These are phyloP conservation scores for Drosophila willistoni DNA, from an alignment of 1,140 invertebrate species.

Conservation along the genomic window DNA sequence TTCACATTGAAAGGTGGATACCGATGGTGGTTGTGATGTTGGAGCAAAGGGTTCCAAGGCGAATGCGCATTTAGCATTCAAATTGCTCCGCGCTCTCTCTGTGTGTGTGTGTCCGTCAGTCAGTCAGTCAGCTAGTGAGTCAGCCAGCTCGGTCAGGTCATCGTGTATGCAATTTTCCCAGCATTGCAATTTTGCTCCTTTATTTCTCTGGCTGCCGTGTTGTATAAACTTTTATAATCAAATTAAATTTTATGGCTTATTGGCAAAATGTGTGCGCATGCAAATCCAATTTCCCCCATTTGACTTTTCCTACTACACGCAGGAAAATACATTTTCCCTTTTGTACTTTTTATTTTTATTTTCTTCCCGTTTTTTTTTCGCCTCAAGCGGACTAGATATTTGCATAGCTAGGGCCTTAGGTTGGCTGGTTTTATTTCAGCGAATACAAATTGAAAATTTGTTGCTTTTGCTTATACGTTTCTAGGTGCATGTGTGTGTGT, in stretches of 20 bases:
- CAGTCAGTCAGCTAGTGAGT: constrained; percentile 30
- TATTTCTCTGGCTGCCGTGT: constrained; percentile 23
- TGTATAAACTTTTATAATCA: constrained; percentile 65
- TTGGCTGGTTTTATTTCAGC: constrained; percentile 2
- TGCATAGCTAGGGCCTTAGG: constrained; percentile 10
- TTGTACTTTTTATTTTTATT: background rate
- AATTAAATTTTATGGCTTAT: constrained; percentile 68
- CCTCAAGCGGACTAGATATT: background rate
- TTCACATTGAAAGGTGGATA: constrained; percentile 8
- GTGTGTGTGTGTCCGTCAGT: constrained; percentile 9
- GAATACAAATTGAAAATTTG: constrained; percentile 22
- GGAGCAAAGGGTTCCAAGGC: background rate
- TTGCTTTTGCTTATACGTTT: background rate
- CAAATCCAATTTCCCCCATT: constrained; percentile 56
- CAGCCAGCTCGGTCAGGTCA: constrained; percentile 27
- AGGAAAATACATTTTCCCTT: constrained; percentile 24
- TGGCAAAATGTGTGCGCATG: constrained; percentile 54
- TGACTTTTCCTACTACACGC: constrained; percentile 15
- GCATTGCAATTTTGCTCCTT: constrained; percentile 3
- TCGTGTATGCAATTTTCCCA: constrained; percentile 38
- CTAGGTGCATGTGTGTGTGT: no score
- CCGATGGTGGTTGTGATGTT: background rate
- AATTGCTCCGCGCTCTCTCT: constrained; percentile 37
- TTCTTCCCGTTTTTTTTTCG: background rate
- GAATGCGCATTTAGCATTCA: constrained; percentile 54